Base-by-base conservation (phyloP, 2,888 invertebrate species). In the Ethmia dodecea region DNA sequence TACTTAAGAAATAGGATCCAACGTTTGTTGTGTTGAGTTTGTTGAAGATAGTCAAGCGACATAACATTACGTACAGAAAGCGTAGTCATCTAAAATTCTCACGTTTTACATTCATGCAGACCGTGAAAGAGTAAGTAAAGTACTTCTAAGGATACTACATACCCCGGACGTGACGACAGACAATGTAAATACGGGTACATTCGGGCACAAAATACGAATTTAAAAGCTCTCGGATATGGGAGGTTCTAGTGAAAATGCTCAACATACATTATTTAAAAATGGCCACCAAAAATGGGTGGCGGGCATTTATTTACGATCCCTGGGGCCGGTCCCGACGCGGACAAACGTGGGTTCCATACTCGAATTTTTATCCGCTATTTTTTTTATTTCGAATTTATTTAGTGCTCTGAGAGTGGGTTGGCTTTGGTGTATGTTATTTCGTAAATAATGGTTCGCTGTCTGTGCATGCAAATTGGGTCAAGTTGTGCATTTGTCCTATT, bases 361-460 rank as follows among this genome's bases (percentile, higher is more conserved):
- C 55, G 57, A 60, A 58, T 47, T 58, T 52, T 68, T 56, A 45
- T 47, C 50, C 42, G 49, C 43, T 45, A 48, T 58, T 58, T 56
- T 61, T 57, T 61, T 62, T 68, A 22, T 63, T 55, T 59, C 61
- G 60, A 67, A 71, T 67, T 71, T 72, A 71, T 72, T 59, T 63
- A 61, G 61, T 54, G 47, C 48, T 53, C 51, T 38, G 40, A 46
- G 55, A 43, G 48, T 60, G 58, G 61, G 60, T 48, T n/a, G 58
- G 55, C 49, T 42, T 55, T 47, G 33, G 37, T 40, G 22, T 36
- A 30, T 31, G 37, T 43, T 52, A 47, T 45, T 42, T 31, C 22
- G 47, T 48, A 47, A 52, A 55, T 47, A 47, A 37, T 38, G 43
- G 42, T 40, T 43, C 38, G 45, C 35, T 41, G 12, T 22, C 11